Percentiles rank a stretch among this genome's conserved stretches.
Conservation (phyloP, 1,140 invertebrate genomes). For the Bombus soroeensis region DNA sequence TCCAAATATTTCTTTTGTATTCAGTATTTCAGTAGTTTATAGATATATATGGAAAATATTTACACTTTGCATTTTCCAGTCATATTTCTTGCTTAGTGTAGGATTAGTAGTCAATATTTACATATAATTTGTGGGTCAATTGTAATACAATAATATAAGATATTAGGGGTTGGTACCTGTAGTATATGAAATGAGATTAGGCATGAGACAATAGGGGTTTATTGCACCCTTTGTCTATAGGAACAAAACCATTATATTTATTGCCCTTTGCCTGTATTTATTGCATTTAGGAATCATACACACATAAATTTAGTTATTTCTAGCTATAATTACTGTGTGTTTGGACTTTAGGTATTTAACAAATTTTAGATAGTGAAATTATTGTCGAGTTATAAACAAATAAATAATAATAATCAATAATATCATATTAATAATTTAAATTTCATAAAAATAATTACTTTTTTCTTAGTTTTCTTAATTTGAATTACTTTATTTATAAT, state of each 20-base stretch:
- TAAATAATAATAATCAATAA: not conserved
- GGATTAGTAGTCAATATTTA: conserved; percentile 4
- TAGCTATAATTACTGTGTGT: not conserved
- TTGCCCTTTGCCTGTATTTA: not conserved
- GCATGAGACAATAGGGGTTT: conserved; percentile 25
- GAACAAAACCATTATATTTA: not conserved
- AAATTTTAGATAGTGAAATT: not conserved
- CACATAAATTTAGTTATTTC: not conserved
- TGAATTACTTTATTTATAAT: no score
- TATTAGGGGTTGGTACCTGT: not conserved
- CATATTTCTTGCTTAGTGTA: not conserved
- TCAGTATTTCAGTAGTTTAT: no score
- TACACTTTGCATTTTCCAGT: not conserved
- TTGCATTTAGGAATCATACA: not conserved
- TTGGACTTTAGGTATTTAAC: not conserved
- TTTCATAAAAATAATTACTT: not conserved
- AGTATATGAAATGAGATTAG: conserved; percentile 26
- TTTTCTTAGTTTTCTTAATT: no score
- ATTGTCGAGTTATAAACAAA: not conserved
- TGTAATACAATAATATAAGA: not conserved
- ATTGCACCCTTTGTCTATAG: not conserved
- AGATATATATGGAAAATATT: not conserved
- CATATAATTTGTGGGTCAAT: not conserved
- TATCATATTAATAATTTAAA: not conserved
- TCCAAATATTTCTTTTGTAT: not conserved